Evolutionary conservation across 2,113 vertebrate genomes (phyloP), one percentile per base, ranked within the genome.

Genomic region (Morone chrysops): DNA sequence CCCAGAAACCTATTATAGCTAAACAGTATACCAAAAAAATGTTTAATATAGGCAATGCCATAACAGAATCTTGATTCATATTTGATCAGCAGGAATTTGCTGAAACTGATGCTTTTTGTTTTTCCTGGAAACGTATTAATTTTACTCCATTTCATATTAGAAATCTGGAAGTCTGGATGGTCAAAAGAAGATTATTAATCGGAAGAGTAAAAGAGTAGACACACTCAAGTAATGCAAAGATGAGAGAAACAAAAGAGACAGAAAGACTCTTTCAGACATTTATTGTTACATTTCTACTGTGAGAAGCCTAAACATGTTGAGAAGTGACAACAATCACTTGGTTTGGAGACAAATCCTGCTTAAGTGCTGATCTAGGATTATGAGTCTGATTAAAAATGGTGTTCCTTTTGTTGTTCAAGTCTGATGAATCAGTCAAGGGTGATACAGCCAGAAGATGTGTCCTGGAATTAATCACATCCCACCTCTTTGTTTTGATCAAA

Each of bases 291-390:
- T 36, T 17, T 82, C 50, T 3, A 5, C 45, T 18, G 53, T 8
- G 6, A 82, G 61, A 50, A 48, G 31, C 73, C 75, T 78, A 51
- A 88, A 87, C 60, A 77, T 8, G 66, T 45, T 25, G 54, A 77
- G 70, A 82, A 71, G 69, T n/a, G 60, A 85, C 68, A 78, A 84
- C 72, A 82, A 70, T 75, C 65, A 17, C 74, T 63, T 50, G 8
- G 14, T 80, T 78, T 76, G 54, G 70, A 84, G 63, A 84, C 75
- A 92, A 88, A 91, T 88, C 78, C 78, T 5, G 56, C 75, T 83
- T 68, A 40, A 69, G 53, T 43, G 76, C 83, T 88, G 78, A 86
- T 91, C 79, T 57, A 41, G 89, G 81, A 91, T 92, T 89, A 90
- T 56, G 77, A 68, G 63, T 76, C 54, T 50, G 78, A 89, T 91